Evolutionary conservation across 2,797 vertebrate genomes (phyloP).

Genomic region (Clarias fuscus): DNA sequence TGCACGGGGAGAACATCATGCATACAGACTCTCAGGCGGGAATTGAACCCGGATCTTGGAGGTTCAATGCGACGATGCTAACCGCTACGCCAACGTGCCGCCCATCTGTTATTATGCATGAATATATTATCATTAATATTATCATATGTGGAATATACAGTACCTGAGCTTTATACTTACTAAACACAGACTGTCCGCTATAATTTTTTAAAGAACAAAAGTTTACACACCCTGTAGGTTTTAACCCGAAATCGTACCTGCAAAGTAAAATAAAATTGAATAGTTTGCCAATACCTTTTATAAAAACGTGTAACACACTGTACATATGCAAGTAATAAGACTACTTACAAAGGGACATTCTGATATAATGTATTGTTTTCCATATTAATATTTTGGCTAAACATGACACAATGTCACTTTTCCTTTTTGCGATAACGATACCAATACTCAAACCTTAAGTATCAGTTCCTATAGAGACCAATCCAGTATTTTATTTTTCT

Average conservation of each 20-base stretch:
- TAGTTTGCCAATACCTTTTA: not conserved
- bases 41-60: too few species aligned
- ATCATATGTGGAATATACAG: not conserved
- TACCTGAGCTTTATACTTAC: not conserved
- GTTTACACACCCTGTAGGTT: not conserved
- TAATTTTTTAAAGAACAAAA: not conserved
- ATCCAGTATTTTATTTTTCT: not conserved
- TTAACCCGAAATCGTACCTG: not conserved
- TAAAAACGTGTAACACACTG: not conserved
- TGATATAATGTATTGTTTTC: not conserved
- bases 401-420: not conserved
- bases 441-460: not conserved
- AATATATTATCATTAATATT: not conserved
- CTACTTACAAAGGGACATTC: not conserved
- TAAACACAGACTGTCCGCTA: not conserved
- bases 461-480: not conserved
- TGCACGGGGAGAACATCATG: too few species aligned
- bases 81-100: too few species aligned
- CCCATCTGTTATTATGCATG: not conserved
- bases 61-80: too few species aligned
- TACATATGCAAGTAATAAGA: not conserved
- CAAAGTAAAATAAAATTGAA: not conserved
- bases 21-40: too few species aligned
- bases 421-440: not conserved
- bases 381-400: not conserved